Percentiles rank a stretch among this genome's conserved stretches.
Evolutionary conservation across 2,888 invertebrate species (phyloP).

Genomic region (Papilio demoleus): DNA sequence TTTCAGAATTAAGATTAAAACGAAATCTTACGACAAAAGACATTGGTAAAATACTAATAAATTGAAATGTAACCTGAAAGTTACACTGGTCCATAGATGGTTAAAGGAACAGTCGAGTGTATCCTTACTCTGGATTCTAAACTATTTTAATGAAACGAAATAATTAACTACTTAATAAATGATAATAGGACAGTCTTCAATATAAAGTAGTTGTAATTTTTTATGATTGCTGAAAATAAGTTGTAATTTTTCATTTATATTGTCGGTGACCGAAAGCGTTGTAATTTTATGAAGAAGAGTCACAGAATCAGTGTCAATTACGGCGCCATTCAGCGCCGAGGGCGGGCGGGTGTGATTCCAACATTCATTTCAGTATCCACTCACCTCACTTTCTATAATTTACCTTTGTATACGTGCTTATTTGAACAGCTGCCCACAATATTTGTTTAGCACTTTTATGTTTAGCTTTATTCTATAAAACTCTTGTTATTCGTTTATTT

Average conservation of each 20-base stretch:
- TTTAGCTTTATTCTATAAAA: no score
- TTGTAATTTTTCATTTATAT: conserved; percentile 30
- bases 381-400: conserved; percentile 32
- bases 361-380: conserved; percentile 45
- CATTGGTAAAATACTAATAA: no score
- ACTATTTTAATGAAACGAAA: no score
- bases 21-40: no score
- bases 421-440: conserved; percentile 27
- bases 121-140: no score
- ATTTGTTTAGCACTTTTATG: conserved; percentile 22
- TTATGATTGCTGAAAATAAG: conserved; percentile 1
- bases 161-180: no score
- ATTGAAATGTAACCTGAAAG: no score
- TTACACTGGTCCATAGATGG: no score
- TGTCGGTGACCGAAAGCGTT: conserved; percentile 54
- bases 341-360: conserved; percentile 52
- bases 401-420: conserved; percentile 35
- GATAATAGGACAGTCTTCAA: no score
- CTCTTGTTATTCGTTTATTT: background rate
- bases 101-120: no score
- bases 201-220: no score
- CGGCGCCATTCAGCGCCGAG: conserved; percentile 63
- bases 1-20: no score
- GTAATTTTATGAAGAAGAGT: conserved; percentile 60
- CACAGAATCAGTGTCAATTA: conserved; percentile 64